Conservation (phyloP, 2,797 vertebrate species). For the Phalloptychus januarius region DNA sequence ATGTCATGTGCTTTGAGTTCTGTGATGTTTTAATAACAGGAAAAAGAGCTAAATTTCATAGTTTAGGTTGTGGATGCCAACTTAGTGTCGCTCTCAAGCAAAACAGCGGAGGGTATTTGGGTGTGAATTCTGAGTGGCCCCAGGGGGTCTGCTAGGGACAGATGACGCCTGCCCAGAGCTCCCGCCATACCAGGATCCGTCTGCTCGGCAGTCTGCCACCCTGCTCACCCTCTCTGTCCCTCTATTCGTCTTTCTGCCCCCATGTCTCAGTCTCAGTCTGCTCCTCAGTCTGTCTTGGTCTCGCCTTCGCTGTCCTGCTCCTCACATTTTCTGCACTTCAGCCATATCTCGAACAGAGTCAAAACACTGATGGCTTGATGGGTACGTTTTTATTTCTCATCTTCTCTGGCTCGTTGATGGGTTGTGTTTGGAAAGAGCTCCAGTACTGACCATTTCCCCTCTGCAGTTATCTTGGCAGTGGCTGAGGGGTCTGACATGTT, state of each 20-base stretch:
- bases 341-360: constrained; percentile 42
- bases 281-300: constrained; percentile 64
- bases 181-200: constrained; percentile 75
- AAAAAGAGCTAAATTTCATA: constrained; percentile 31
- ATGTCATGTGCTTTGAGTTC: constrained; percentile 2
- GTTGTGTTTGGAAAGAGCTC: constrained; percentile 61
- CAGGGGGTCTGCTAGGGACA: constrained; percentile 74
- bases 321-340: constrained; percentile 36
- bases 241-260: constrained; percentile 66
- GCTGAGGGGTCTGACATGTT: constrained; percentile 68
- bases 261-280: constrained; percentile 69
- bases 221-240: constrained; percentile 65
- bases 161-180: constrained; percentile 77
- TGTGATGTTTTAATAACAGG: constrained; percentile 27
- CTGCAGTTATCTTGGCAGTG: constrained; percentile 70
- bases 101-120: constrained; percentile 62
- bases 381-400: constrained; percentile 60
- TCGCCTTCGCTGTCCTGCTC: constrained; percentile 39
- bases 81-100: constrained; percentile 53
- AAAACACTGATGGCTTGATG: constrained; percentile 60
- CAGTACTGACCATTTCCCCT: constrained; percentile 63
- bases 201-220: constrained; percentile 77
- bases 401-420: constrained; percentile 36
- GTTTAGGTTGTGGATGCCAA: constrained; percentile 61
- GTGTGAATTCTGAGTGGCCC: constrained; percentile 70